A percentile compares a stretch with the other conserved stretches of the same genome.
These are phyloP conservation scores for Halcyon chelicuti DNA, from an alignment of 2,797 vertebrate species.

Conservation along the genomic window DNA sequence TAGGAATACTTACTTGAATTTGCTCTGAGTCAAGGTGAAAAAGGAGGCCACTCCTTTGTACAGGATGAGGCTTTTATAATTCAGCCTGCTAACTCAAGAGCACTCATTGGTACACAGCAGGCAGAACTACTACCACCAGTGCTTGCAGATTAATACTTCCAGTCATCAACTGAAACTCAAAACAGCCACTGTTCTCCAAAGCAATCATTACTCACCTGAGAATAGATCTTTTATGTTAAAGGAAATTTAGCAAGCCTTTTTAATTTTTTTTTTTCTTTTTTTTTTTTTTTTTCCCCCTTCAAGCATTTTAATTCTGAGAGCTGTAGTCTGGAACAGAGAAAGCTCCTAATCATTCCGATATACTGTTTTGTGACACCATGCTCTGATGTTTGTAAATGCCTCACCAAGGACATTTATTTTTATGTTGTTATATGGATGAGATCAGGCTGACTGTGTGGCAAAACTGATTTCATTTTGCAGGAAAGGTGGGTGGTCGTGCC, in stretches of 20 bases:
- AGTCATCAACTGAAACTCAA: conserved; percentile 1
- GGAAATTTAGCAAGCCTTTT: not conserved
- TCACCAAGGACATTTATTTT: not conserved
- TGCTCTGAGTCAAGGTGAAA: not conserved
- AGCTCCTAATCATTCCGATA: not conserved
- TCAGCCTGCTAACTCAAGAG: conserved; percentile 5
- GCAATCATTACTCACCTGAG: not conserved
- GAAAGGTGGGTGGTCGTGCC: not conserved
- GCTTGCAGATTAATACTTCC: conserved; percentile 15
- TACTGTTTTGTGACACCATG: not conserved
- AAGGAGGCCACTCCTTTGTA: not conserved
- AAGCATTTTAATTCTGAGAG: not conserved
- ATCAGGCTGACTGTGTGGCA: not conserved
- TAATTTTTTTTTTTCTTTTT: accelerated
- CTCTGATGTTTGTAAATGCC: not conserved
- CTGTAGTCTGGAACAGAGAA: not conserved
- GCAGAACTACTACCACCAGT: not conserved
- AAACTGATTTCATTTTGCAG: not conserved
- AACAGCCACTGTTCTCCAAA: not conserved
- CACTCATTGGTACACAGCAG: not conserved
- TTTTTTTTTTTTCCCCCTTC: not conserved
- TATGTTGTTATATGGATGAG: not conserved
- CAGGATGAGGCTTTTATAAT: not conserved
- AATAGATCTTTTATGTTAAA: not conserved
- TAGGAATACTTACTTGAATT: not conserved